Evolutionary conservation across 2,797 vertebrate species (phyloP), one percentile per base, ranked within the genome.

Genomic region (Iguana delicatissima): DNA sequence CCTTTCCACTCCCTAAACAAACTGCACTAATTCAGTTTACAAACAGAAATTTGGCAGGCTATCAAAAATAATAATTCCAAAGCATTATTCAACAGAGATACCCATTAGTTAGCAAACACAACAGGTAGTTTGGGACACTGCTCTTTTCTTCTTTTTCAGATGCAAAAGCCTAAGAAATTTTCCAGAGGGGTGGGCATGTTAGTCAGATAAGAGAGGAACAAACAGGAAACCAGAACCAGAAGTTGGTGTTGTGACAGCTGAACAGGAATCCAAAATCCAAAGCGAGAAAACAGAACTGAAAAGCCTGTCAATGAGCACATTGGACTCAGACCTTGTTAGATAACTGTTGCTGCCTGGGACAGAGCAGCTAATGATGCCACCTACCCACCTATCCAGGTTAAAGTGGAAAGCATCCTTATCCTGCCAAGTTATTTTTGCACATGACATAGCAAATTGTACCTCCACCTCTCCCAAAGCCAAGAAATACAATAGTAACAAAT

Each of bases 1-100:
- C 32, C 80, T 55, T 81, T 91, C 62, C 55, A 86, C 80, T 26
- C 80, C 46, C 62, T 88, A 72, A 85, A 80, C 64, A 90, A 90
- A 72, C 87, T 82, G 64, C 52, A 42, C 79, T 92, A 92, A 92
- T 91, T 92, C 82, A 24, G 2, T 84, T 89, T 95, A 57, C 89
- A 93, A 96, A 57, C 1, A 52, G 4, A 96, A 95, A 93, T 72
- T 91, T 94, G 90, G n/a, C 32, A 94, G 94, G 91, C 73, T 92
- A 89, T 46, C 79, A 95, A 50, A 35, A 95, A 74, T 9, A 94
- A 52, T 77, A 77, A 13, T 59, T 93, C 86, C 35, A 12, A 85
- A 72, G 87, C 94, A 84, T 16, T 90, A 74, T 89, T 42, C 92
- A 89, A 89, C 1, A 35, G 72, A 91, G 85, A 8, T 88, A 93